A percentile compares a stretch with the other conserved stretches of the same genome.
Conservation (phyloP, 2,113 vertebrate species). For the Kryptolebias marmoratus region DNA sequence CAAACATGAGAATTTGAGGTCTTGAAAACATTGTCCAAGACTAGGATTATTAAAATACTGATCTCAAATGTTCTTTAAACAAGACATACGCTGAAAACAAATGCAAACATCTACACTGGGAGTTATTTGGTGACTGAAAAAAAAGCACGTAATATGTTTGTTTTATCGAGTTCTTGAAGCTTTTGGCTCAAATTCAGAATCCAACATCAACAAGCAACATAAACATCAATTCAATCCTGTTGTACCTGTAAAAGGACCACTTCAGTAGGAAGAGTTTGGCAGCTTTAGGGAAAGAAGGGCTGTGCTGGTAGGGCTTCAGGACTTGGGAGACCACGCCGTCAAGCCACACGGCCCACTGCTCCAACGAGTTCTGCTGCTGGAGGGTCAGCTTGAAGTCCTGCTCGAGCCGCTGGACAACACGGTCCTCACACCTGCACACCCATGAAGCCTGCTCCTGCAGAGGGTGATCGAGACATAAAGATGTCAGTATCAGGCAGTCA, state of each 20-base stretch:
- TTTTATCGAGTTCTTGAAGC: background rate
- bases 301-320: conserved; percentile 92
- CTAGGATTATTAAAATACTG: background rate
- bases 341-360: conserved; percentile 95
- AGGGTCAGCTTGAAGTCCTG: conserved; percentile 95
- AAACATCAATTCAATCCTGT: background rate
- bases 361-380: conserved; percentile 94
- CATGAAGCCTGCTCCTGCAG: conserved; percentile 92
- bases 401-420: conserved; percentile 91
- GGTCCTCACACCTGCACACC: conserved; percentile 93
- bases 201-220: background rate
- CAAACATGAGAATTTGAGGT: background rate
- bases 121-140: background rate
- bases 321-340: conserved; percentile 92
- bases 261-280: conserved; percentile 94
- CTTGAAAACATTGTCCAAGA: too few species aligned
- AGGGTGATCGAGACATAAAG: background rate
- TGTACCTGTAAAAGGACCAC: conserved; percentile 95
- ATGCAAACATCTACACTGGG: background rate
- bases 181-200: background rate
- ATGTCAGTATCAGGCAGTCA: background rate
- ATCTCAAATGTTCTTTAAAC: background rate
- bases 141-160: background rate
- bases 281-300: conserved; percentile 87
- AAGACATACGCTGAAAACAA: background rate